These are phyloP conservation scores for Suillia variegata DNA, from an alignment of 2,888 invertebrate species.

Conservation along the genomic window DNA sequence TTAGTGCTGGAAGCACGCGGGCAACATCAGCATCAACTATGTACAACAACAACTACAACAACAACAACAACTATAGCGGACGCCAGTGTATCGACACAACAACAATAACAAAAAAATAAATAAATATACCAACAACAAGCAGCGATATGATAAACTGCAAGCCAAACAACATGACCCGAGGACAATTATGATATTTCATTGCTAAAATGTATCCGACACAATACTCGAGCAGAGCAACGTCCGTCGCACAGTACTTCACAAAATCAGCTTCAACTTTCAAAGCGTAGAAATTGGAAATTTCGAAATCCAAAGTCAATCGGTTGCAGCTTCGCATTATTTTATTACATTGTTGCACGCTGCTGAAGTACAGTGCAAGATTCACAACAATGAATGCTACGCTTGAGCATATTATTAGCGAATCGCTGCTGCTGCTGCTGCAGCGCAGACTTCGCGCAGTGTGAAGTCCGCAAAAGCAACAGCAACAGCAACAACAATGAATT, in stretches of 20 bases:
- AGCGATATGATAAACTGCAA: conserved; percentile 49
- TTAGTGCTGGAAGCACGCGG: background rate
- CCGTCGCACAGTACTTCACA: background rate
- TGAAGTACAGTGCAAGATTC: too few species aligned
- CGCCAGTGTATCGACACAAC: background rate
- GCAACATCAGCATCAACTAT: background rate
- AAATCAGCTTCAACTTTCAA: too few species aligned
- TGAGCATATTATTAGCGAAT: background rate
- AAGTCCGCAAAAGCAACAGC: too few species aligned
- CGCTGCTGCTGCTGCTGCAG: too few species aligned
- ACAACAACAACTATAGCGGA: background rate
- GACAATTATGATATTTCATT: conserved; percentile 62
- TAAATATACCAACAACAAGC: too few species aligned
- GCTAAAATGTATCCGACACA: conserved; percentile 57
- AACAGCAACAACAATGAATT: conserved; percentile 23
- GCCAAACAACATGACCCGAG: conserved; percentile 59
- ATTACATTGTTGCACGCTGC: too few species aligned
- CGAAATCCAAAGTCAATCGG: too few species aligned
- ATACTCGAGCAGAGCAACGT: conserved; percentile 27
- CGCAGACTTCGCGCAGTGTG: background rate
- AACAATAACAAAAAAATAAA: background rate
- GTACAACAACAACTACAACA: background rate
- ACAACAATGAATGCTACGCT: too few species aligned
- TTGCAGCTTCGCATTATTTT: too few species aligned
- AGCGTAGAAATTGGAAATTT: too few species aligned